A percentile compares a stretch with the other conserved stretches of the same genome.
phyloP scores from a whole-genome alignment of 2,888 invertebrate genomes.

The Zygaena filipendulae region DNA sequence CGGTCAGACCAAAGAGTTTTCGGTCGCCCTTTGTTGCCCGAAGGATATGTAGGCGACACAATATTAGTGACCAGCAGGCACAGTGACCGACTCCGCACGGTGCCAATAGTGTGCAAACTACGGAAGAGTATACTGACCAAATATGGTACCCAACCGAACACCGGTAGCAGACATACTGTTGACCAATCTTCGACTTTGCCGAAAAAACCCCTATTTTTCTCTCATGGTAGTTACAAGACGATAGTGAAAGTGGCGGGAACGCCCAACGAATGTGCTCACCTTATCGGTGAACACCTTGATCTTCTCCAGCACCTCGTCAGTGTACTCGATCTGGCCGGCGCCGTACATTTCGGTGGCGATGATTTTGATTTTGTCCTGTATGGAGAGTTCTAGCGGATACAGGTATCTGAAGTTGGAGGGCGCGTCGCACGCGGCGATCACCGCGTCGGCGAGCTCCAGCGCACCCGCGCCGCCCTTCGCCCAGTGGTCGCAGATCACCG shows the following conservation, averaged over 20 bases:
- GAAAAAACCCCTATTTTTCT: too few relatives aligned
- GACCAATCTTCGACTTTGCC: too few relatives aligned
- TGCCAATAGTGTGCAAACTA: too few relatives aligned
- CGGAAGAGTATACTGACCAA: too few relatives aligned
- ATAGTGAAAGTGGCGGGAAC: not conserved
- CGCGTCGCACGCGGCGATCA: constrained; percentile 79
- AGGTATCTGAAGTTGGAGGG: constrained; percentile 74
- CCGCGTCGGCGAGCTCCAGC: constrained; percentile 84
- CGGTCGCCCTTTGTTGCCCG: too few relatives aligned
- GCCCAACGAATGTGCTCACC: constrained; percentile 46
- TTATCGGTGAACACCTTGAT: constrained; percentile 78
- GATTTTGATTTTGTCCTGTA: constrained; percentile 87
- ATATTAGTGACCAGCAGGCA: too few relatives aligned
- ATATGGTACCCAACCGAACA: too few relatives aligned
- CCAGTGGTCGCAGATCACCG: constrained; percentile 92
- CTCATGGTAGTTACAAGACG: too few relatives aligned
- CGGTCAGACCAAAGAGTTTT: too few relatives aligned
- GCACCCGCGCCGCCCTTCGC: constrained; percentile 91
- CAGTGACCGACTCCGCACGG: too few relatives aligned
- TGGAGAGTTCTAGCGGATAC: constrained; percentile 75
- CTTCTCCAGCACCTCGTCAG: constrained; percentile 75
- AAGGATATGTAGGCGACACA: too few relatives aligned
- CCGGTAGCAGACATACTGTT: too few relatives aligned
- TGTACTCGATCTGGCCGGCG: constrained; percentile 85
- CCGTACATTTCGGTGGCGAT: constrained; percentile 97